phyloP scores from a whole-genome alignment of 2,888 invertebrate genomes.

The Nephrotoma flavescens region DNA sequence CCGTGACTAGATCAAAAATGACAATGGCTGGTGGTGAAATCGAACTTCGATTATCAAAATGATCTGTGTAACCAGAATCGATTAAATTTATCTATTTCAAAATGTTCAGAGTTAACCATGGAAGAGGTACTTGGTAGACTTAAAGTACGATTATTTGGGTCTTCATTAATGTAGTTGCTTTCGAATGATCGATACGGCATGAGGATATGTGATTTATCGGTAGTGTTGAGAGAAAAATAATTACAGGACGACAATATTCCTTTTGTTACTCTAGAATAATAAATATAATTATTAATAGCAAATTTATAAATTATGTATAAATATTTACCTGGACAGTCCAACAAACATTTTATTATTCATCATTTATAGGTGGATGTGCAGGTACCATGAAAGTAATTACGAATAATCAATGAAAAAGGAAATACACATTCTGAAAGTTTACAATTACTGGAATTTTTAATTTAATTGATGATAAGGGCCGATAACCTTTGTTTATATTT shows the following conservation, averaged over 20 bases:
- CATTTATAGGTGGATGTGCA: no score
- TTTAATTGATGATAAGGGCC: no score
- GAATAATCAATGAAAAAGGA: no score
- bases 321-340: background rate
- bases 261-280: background rate
- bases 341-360: background rate
- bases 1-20: background rate
- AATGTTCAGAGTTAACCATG: background rate
- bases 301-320: background rate
- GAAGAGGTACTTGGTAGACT: background rate
- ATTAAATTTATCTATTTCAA: background rate
- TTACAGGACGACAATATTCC: background rate
- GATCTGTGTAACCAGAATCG: background rate
- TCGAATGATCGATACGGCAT: background rate
- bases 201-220: background rate
- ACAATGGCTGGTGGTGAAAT: background rate
- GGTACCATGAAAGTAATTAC: no score
- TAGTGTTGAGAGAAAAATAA: background rate
- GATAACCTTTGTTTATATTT: no score
- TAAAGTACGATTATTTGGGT: background rate
- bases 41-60: background rate
- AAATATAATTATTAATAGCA: background rate
- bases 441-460: no score
- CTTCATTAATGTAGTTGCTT: background rate
- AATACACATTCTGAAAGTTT: no score